phyloP scores from a whole-genome alignment of 2,113 vertebrate species.

The Butorides virescens region DNA sequence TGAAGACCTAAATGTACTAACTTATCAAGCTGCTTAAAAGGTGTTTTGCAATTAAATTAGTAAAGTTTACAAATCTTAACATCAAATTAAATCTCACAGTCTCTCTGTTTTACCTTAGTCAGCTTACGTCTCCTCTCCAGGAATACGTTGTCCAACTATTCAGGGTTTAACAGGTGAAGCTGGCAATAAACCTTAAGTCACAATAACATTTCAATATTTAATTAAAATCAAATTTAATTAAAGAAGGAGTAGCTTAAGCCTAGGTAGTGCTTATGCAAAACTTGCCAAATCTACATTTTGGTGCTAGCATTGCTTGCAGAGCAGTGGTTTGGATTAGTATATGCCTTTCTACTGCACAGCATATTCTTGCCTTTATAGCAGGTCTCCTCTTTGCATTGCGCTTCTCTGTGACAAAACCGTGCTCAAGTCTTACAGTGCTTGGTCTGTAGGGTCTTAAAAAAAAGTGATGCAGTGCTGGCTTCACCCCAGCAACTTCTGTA shows the following conservation, averaged over 20 bases:
- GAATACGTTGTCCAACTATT: constrained; percentile 45
- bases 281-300: background rate
- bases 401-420: background rate
- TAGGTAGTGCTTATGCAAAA: background rate
- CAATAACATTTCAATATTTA: constrained; percentile 39
- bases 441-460: background rate
- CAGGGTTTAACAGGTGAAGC: constrained; percentile 30
- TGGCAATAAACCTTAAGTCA: constrained; percentile 48
- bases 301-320: background rate
- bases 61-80: background rate
- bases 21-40: background rate
- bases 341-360: background rate
- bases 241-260: background rate
- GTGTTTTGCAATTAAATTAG: background rate
- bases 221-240: constrained; percentile 1
- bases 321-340: background rate
- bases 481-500: background rate
- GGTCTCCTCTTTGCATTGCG: background rate
- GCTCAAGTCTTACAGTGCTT: background rate
- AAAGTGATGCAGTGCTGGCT: background rate
- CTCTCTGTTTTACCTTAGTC: constrained; percentile 37
- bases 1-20: background rate
- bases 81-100: background rate
- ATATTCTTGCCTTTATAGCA: background rate
- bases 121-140: constrained; percentile 32